These are phyloP conservation scores for Habrosyne pyritoides DNA, from an alignment of 2,888 invertebrate species.

Conservation along the genomic window DNA sequence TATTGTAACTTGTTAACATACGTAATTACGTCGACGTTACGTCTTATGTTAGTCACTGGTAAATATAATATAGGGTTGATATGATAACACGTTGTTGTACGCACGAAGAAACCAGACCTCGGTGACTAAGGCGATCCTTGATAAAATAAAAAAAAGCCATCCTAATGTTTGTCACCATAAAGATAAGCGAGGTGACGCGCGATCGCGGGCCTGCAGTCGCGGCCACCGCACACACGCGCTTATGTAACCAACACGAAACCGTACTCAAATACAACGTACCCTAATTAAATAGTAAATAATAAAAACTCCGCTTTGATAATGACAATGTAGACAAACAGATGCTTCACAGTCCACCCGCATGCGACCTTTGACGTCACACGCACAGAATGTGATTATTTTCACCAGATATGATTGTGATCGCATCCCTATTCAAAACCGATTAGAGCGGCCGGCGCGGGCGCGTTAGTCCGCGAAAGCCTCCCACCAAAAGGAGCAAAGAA, in stretches of 20 bases:
- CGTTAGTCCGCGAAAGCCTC: constrained; percentile 69
- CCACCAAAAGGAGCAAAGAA: constrained; percentile 79
- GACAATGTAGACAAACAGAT: constrained; percentile 44
- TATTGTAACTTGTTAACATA: constrained; percentile 19
- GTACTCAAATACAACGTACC: constrained; percentile 59
- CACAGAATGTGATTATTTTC: constrained; percentile 6
- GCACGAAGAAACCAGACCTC: constrained; percentile 60
- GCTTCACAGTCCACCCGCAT: constrained; percentile 35
- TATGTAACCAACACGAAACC: constrained; percentile 51
- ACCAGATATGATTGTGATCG: constrained; percentile 28
- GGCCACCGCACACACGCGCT: constrained; percentile 69
- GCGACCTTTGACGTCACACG: constrained; percentile 43
- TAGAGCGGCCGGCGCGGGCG: constrained; percentile 44
- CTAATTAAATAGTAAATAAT: constrained; percentile 72
- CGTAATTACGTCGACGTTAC: constrained; percentile 43
- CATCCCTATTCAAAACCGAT: constrained; percentile 46
- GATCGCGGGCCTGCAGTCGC: constrained; percentile 42
- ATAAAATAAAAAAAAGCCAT: constrained; percentile 67
- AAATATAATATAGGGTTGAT: constrained; percentile 72
- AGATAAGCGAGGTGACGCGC: constrained; percentile 69
- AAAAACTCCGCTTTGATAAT: constrained; percentile 68
- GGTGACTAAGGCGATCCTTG: constrained; percentile 67
- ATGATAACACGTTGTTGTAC: constrained; percentile 54
- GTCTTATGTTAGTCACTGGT: constrained; percentile 51
- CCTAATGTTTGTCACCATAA: constrained; percentile 73